A percentile compares a stretch with the other conserved stretches of the same genome.
phyloP scores from a whole-genome alignment of 2,797 vertebrate genomes.

The Melanotaenia parkinsoni region DNA sequence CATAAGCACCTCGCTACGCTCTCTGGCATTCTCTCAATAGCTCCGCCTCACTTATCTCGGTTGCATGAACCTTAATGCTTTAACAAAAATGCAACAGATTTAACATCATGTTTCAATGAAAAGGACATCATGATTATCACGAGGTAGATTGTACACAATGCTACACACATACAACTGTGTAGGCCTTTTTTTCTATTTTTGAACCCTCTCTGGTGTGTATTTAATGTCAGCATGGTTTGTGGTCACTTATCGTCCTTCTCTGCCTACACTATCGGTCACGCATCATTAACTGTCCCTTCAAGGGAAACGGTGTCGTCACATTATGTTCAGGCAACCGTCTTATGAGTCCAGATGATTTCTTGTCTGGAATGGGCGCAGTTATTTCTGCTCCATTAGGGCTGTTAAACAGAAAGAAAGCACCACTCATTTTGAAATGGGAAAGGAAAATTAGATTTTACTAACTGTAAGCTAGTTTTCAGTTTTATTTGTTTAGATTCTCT shows the following conservation, averaged over 20 bases:
- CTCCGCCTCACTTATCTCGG: neutral
- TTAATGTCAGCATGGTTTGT: constrained; percentile 15
- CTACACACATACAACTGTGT: neutral
- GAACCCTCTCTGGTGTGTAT: constrained; percentile 24
- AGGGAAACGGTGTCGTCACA: neutral
- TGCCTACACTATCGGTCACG: constrained; percentile 23
- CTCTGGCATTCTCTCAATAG: neutral
- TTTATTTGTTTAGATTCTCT: neutral
- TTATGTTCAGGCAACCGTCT: constrained; percentile 3
- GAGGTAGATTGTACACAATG: neutral
- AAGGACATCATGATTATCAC: neutral
- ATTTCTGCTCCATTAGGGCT: constrained; percentile 1
- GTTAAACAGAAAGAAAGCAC: constrained; percentile 5
- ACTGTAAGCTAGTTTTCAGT: neutral
- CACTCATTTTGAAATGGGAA: neutral
- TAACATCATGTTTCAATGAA: neutral
- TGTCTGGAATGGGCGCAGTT: constrained; percentile 18
- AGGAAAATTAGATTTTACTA: neutral
- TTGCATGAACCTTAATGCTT: neutral
- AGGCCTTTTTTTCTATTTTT: constrained; percentile 18
- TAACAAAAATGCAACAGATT: neutral
- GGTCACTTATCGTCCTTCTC: constrained; percentile 26
- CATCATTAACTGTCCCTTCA: constrained; percentile 40
- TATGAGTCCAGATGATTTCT: constrained; percentile 20
- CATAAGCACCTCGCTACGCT: neutral